A percentile compares a stretch with the other conserved stretches of the same genome.
Evolutionary conservation across 2,797 vertebrate genomes (phyloP).

Genomic region (Botia kubotai): DNA sequence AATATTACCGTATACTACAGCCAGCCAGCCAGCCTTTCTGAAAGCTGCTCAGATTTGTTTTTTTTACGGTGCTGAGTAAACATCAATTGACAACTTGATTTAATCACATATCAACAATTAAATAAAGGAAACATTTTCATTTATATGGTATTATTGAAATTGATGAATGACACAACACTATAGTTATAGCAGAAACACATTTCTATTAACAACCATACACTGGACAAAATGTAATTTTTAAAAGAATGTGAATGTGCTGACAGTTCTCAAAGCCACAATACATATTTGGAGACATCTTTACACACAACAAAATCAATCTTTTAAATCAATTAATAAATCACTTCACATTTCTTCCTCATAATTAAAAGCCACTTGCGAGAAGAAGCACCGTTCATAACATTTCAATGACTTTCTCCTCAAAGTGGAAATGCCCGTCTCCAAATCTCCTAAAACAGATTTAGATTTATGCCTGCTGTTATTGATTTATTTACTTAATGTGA

Average conservation of each 20-base stretch:
- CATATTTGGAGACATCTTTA: not conserved
- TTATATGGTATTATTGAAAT: too few relatives aligned
- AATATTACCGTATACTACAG: too few relatives aligned
- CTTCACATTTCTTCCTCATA: not conserved
- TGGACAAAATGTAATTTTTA: not conserved
- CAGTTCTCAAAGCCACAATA: not conserved
- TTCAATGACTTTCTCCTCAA: not conserved
- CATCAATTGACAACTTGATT: too few relatives aligned
- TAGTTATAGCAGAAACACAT: not conserved
- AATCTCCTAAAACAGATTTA: too few relatives aligned
- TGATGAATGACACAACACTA: not conserved
- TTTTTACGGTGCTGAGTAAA: too few relatives aligned
- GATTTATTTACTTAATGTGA: constrained; percentile 67
- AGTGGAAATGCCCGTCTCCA: not conserved
- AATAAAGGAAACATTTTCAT: too few relatives aligned
- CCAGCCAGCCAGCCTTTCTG: too few relatives aligned
- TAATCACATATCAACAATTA: too few relatives aligned
- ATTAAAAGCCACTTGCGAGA: constrained; percentile 10
- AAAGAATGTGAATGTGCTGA: too few relatives aligned
- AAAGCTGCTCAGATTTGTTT: too few relatives aligned
- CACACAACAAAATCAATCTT: not conserved
- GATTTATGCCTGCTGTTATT: constrained; percentile 48
- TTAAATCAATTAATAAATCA: too few relatives aligned
- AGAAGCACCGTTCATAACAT: constrained; percentile 14
- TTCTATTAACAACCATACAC: not conserved